Base-by-base conservation (phyloP, 2,113 vertebrate species). In the Ariopsis seemanni region DNA sequence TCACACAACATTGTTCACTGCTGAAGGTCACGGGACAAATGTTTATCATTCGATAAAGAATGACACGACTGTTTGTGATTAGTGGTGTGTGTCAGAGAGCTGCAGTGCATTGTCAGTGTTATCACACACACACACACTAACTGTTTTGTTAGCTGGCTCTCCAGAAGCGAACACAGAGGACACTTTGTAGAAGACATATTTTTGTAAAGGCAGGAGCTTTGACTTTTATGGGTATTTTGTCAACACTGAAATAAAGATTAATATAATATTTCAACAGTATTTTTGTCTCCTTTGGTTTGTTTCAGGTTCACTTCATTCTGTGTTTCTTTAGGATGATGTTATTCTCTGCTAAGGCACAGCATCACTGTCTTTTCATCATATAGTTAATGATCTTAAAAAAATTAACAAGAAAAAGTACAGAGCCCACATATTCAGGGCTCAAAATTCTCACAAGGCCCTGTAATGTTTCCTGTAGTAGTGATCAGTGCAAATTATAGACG, bases 191-290 rank as follows among this genome's bases (percentile, higher is more conserved):
- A 95, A 97, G 96, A 97, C 93, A 96, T 99, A 99, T 99, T 99
- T 99, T 99, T 99, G 96, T 99, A 97, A 99, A 92, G 96, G 95
- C 97, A 97, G 96, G 95, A 96, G 96, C 96, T 98, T 97, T 95
- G 97, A 95, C 96, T 97, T 99, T 98, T 97, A 95, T 96, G 97
- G 96, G 95, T 97, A 98, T 99, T 99, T 99, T 99, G 96, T 97
- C 97, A 97, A 97, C 96, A 97, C 96, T 95, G 95, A 96, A 99
- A 97, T 99, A 98, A 99, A 99, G 95, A 97, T 91, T 92, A 96
- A 92, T 95, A 96, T 95, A 95, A 94, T 95, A 95, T 97, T 97
- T 97, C 94, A 97, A 94, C 74, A 77, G 48, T 8, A 52, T 52
- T 58, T 15, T 30, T 17, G 4, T n/a, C 22, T 67, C 22, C 12